Percentiles rank a stretch among this genome's conserved stretches.
Conservation (phyloP, 2,888 invertebrate species). For the Macrophya alboannulata region DNA sequence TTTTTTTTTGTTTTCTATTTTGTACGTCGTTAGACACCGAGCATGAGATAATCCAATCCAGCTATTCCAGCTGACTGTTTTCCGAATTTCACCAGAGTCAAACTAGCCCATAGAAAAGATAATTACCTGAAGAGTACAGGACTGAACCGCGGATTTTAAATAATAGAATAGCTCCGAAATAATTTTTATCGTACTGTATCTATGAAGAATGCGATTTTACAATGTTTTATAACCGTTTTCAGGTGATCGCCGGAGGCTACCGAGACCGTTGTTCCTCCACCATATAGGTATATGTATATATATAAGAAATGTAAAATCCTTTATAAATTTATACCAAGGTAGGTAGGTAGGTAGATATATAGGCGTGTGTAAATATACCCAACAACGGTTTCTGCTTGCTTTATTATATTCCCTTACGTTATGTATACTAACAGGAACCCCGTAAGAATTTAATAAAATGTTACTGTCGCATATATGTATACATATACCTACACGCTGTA, state of each 20-base stretch:
- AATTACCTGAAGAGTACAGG: no score
- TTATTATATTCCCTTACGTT: not conserved
- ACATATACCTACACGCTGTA: not conserved
- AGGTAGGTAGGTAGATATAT: not conserved
- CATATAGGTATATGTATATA: not conserved
- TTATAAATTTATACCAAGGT: not conserved
- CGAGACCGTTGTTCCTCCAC: not conserved
- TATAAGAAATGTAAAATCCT: constrained; percentile 4
- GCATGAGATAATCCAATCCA: no score
- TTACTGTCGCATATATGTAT: not conserved
- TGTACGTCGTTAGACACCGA: no score
- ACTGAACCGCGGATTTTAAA: not conserved
- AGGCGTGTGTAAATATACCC: not conserved
- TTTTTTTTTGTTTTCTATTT: no score
- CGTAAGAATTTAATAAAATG: constrained; percentile 20
- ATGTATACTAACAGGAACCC: not conserved
- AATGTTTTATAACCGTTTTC: no score
- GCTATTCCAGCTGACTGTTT: no score
- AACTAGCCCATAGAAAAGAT: no score
- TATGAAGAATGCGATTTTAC: no score
- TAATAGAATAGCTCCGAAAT: not conserved
- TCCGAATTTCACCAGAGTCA: no score
- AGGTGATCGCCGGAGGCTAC: constrained; percentile 14
- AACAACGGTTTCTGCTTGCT: constrained; percentile 2
- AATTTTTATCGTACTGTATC: no score